A percentile compares a stretch with the other conserved stretches of the same genome.
Conservation (phyloP, 2,797 vertebrate genomes). For the Manis pentadactyla region DNA sequence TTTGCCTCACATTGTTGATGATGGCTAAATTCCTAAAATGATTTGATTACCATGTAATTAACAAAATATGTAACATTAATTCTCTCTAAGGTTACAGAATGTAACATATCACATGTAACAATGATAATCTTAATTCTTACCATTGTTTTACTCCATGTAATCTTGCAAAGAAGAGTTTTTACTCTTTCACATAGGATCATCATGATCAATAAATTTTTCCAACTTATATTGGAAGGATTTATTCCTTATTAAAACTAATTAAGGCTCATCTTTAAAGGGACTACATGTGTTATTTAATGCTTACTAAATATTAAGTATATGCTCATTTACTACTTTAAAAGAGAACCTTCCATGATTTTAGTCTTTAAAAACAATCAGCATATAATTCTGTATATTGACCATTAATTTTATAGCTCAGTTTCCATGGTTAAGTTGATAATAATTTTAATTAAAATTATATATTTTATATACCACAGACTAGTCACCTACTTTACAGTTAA, state of each 20-base stretch:
- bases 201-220: conserved; percentile 17
- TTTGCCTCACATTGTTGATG: background rate
- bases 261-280: background rate
- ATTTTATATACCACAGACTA: background rate
- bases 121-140: background rate
- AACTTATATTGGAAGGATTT: background rate
- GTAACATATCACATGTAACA: background rate
- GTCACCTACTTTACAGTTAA: background rate
- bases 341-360: background rate
- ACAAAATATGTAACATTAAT: conserved; percentile 7
- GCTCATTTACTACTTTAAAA: conserved; percentile 49
- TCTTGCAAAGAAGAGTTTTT: background rate
- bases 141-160: background rate
- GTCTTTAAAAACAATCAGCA: background rate
- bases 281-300: background rate
- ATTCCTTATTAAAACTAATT: background rate
- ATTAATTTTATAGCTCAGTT: conserved; percentile 42
- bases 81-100: conserved; percentile 10
- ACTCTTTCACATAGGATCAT: background rate
- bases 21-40: conserved; percentile 21
- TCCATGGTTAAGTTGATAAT: background rate
- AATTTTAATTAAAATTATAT: background rate
- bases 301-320: background rate
- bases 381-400: background rate
- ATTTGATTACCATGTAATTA: background rate